Evolutionary conservation across 92 coral and sea anemone species (phyloP).

Genomic region (Nematostella vectensis): DNA sequence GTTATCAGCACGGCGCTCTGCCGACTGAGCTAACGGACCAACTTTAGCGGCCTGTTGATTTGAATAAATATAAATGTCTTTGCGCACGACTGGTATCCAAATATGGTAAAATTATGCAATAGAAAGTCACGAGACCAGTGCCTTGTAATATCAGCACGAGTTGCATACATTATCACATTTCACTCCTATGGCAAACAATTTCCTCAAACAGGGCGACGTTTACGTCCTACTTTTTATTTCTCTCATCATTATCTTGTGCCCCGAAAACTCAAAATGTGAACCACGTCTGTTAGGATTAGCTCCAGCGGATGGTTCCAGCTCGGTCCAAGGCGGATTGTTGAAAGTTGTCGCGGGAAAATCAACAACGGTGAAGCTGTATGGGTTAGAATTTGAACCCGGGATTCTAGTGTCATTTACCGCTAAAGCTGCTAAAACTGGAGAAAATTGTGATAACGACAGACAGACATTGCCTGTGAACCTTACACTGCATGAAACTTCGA

Average conservation of each 20-base stretch:
- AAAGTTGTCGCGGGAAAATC: conserved; percentile 32
- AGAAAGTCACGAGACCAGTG: background rate
- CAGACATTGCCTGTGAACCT: conserved; percentile 31
- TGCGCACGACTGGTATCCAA: background rate
- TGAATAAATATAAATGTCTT: background rate
- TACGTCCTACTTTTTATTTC: conserved; percentile 25
- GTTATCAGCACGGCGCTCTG: conserved; percentile 27
- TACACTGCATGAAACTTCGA: conserved; percentile 23
- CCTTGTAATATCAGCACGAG: conserved; percentile 4
- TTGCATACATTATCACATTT: background rate
- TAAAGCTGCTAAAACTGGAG: conserved; percentile 22
- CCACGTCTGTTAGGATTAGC: conserved; percentile 54
- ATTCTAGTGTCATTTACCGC: conserved; percentile 68
- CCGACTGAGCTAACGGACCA: conserved; percentile 48
- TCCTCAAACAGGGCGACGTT: conserved; percentile 4
- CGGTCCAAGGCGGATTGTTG: conserved; percentile 50
- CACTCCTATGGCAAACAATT: conserved; percentile 79
- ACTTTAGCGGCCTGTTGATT: background rate
- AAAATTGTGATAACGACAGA: conserved; percentile 50
- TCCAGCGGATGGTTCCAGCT: conserved; percentile 59
- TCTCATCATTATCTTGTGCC: conserved; percentile 12
- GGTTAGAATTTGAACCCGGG: conserved; percentile 35
- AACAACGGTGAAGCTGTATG: conserved; percentile 48
- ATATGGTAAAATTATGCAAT: conserved; percentile 4
- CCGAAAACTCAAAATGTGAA: conserved; percentile 41